Evolutionary conservation across 2,888 invertebrate genomes (phyloP), one percentile per base, ranked within the genome.

Genomic region (Alentia gelatinosa): DNA sequence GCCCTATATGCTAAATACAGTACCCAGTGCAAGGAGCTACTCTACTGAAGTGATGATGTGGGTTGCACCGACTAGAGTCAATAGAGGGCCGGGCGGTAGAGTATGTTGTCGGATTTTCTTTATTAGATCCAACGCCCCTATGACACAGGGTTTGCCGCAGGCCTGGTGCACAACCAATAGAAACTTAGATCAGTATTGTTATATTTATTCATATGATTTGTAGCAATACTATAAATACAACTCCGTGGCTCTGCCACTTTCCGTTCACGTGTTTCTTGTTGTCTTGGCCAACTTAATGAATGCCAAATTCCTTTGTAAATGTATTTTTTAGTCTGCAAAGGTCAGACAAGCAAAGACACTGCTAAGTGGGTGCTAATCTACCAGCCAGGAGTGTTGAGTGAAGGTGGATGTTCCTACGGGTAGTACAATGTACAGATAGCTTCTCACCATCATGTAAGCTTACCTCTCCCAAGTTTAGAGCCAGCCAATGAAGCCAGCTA

Each of bases 271-370:
- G 47, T 12, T 7, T 12, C 19, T 47, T 47, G 7, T 47, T 47
- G 7, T 68, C 68, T 68, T 26, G 3, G n/a, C 68, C 68, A 68
- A 68, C 68, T 68, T 68, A 68, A 68, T 68, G 68, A 68, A 68
- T 68, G 68, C 68, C 68, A 68, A 68, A 68, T 68, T 68, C 68
- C 68, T 68, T 68, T 68, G 68, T 68, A 68, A 68, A 68, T 68
- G 30, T 68, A 68, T 26, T 68, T 68, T 68, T 68, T 68, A 30
- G 26, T n/a, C n/a, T 68, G 68, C 4, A 68, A 68, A 68, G 68
- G 68, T 68, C 68, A 68, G 68, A 68, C 12, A 26, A 68, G 68
- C n/a, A 68, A 68, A 68, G 68, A 19, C 30, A 30, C 12, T 26
- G 5, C 12, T 68, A 68, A 68, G 68, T 68, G 26, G 68, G 68